Evolutionary conservation across 37 sponge, comb jelly and placozoan genomes (phyloP).

Genomic region (Ephydatia muelleri): DNA sequence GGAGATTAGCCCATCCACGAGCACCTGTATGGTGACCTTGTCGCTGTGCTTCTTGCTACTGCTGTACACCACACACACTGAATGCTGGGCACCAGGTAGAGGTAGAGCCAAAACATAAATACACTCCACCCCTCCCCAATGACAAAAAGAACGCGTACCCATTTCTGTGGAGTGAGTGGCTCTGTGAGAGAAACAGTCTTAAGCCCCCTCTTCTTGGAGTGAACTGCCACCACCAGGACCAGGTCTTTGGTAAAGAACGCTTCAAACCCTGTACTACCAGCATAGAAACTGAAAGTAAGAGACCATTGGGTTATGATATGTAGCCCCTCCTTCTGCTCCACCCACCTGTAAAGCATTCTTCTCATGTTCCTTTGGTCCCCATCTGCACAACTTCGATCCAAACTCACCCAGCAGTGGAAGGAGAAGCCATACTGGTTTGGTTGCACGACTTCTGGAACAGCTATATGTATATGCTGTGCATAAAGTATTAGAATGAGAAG

Average conservation of each 20-base stretch:
- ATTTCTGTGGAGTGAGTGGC: neutral
- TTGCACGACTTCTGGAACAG: slow-evolving; percentile 23
- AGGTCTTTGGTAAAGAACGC: slow-evolving; percentile 78
- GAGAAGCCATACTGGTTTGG: neutral
- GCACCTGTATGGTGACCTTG: neutral
- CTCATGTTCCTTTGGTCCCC: neutral
- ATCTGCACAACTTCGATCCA: slow-evolving; percentile 4
- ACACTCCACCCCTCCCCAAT: neutral
- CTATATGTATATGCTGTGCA: slow-evolving; percentile 14
- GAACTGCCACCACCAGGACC: slow-evolving; percentile 75
- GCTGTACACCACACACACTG: neutral
- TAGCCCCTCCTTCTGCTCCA: neutral
- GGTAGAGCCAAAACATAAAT: neutral
- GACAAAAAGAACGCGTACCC: neutral
- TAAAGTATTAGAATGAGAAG: slow-evolving; percentile 10
- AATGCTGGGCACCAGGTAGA: neutral
- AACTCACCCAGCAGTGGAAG: slow-evolving; percentile 8
- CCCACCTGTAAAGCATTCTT: neutral
- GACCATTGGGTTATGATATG: neutral
- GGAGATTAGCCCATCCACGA: neutral
- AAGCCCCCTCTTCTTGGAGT: slow-evolving; percentile 47
- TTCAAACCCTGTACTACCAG: slow-evolving; percentile 81
- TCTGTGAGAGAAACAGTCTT: neutral
- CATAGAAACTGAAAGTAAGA: slow-evolving; percentile 66
- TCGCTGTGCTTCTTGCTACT: neutral